Evolutionary conservation across 2,888 invertebrate genomes (phyloP).

Genomic region (Pyrochroa serraticornis): DNA sequence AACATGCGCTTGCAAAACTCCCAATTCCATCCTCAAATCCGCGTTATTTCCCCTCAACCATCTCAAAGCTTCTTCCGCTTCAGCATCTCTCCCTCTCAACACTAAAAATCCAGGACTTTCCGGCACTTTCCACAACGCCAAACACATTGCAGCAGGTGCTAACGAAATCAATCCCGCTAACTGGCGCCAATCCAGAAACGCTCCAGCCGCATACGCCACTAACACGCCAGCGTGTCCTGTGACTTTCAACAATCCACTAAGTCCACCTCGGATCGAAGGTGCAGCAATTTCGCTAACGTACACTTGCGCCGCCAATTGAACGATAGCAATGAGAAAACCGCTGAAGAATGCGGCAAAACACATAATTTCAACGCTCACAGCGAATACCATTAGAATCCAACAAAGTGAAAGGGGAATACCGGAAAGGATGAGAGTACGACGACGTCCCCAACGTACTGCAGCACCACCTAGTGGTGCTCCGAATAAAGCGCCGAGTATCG

Average conservation of each 20-base stretch:
- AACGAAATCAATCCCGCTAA: slow-evolving; percentile 81
- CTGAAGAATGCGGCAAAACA: slow-evolving; percentile 84
- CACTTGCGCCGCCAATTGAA: slow-evolving; percentile 62
- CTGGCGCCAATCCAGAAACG: slow-evolving; percentile 83
- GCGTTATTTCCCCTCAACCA: slow-evolving; percentile 81
- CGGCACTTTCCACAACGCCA: slow-evolving; percentile 79
- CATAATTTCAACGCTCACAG: slow-evolving; percentile 79
- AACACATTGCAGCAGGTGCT: slow-evolving; percentile 77
- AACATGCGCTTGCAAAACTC: slow-evolving; percentile 73
- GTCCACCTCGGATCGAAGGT: slow-evolving; percentile 82
- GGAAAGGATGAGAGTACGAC: slow-evolving; percentile 71
- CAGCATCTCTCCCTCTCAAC: slow-evolving; percentile 75
- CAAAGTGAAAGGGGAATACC: slow-evolving; percentile 79
- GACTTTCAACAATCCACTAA: slow-evolving; percentile 86
- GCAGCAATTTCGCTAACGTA: slow-evolving; percentile 92
- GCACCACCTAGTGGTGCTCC: slow-evolving; percentile 82
- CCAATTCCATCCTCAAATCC: slow-evolving; percentile 77
- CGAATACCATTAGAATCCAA: slow-evolving; percentile 82
- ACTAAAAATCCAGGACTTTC: slow-evolving; percentile 89
- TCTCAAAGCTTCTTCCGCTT: slow-evolving; percentile 75
- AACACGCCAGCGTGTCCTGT: slow-evolving; percentile 85
- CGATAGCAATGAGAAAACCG: slow-evolving; percentile 63
- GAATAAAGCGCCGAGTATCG: slow-evolving; percentile 78
- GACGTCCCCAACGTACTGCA: slow-evolving; percentile 76
- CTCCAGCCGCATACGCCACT: slow-evolving; percentile 82